Evolutionary conservation across 2,888 invertebrate species (phyloP).

Genomic region (Cremastobaeus sp.): DNA sequence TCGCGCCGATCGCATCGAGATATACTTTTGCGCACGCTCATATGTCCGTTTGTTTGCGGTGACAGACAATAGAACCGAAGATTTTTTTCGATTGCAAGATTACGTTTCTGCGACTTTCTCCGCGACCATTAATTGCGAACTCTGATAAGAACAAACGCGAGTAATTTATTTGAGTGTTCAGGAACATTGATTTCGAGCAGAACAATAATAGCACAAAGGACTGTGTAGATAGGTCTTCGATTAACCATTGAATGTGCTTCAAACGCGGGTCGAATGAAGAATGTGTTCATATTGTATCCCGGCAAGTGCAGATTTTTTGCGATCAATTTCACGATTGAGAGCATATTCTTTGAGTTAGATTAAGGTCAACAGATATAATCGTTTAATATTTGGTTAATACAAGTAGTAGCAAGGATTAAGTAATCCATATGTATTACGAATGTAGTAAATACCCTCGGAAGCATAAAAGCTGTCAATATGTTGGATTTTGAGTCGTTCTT

Average conservation of each 20-base stretch:
- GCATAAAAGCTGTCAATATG: conserved; percentile 72
- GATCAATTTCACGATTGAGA: conserved; percentile 37
- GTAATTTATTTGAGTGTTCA: conserved; percentile 48
- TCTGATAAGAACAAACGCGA: conserved; percentile 47
- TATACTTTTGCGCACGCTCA: conserved; percentile 51
- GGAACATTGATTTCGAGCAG: conserved; percentile 43
- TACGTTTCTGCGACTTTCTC: conserved; percentile 49
- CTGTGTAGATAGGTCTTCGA: conserved; percentile 35
- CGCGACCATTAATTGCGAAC: conserved; percentile 42
- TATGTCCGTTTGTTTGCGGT: conserved; percentile 47
- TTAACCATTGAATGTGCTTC: conserved; percentile 42
- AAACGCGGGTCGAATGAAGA: conserved; percentile 23
- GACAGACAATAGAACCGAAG: conserved; percentile 41
- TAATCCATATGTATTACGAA: too few species aligned
- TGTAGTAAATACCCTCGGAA: conserved; percentile 67
- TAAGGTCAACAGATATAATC: conserved; percentile 22
- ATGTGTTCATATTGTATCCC: conserved; percentile 12
- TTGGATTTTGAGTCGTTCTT: conserved; percentile 66
- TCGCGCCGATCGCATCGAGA: conserved; percentile 59
- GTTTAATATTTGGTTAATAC: conserved; percentile 19
- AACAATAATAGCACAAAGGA: conserved; percentile 47
- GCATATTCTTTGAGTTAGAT: conserved; percentile 24
- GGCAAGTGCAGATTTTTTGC: conserved; percentile 14
- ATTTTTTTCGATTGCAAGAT: conserved; percentile 50
- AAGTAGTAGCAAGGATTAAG: too few species aligned